Base-by-base conservation (phyloP, 2,797 vertebrate species). In the Antennarius maculatus region DNA sequence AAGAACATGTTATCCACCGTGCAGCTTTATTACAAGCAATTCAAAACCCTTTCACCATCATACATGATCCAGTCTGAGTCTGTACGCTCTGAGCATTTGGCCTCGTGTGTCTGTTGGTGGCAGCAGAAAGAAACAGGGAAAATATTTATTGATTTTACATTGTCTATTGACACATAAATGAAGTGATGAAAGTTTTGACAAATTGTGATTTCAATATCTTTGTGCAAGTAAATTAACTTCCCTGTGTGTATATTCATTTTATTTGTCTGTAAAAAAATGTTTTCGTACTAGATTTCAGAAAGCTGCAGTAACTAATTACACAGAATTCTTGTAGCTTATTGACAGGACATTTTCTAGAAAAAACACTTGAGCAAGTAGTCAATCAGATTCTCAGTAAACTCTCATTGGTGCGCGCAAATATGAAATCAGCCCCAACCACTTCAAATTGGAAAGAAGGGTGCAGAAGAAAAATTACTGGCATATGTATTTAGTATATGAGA, bases 1-100 rank as follows among this genome's bases (percentile, higher is more conserved):
- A 66, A 82, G 58, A 61, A 65, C 13, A 3, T 49, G 31, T 23
- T 23, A 23, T 23, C 23, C 23, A 23, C 23, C 2, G 23, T 37
- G n/a, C 11, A 7, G 62, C 56, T 80, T 74, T 62, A 65, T 56
- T 65, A 53, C 64, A 18, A 15, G 37, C 37, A 52, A 62, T 72
- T 49, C 66, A 62, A 62, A 66, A 45, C 67, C 54, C 41, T 70
- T 71, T 70, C 64, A 51, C 71, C 54, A 61, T 64, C 43, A 4
- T 45, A 56, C 8, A 2, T 10, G 62, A 31, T 60, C 41, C 57
- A 18, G 46, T 51, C 52, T 53, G 43, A 37, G 59, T 55, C 51
- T 49, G 55, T 50, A 37, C 39, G 1, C 27, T 63, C 31, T 43
- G 1, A 46, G 42, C 28, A 42, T 42, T 58, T 49, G 48, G 45